Evolutionary conservation across 35 echinoderm and acorn worm genomes (phyloP).

Genomic region (Anneissia japonica): DNA sequence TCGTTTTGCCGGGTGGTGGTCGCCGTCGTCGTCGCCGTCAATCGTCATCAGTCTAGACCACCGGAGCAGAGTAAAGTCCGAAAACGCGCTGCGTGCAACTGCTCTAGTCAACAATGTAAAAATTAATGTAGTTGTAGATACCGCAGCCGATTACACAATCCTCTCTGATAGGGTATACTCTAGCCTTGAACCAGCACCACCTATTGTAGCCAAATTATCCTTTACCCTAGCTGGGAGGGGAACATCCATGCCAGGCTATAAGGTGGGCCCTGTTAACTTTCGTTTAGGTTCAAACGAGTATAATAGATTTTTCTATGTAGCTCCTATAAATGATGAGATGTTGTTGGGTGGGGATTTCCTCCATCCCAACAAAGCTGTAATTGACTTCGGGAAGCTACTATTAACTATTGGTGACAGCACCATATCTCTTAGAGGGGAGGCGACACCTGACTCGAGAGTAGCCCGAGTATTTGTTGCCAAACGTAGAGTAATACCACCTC

Average conservation of each 20-base stretch:
- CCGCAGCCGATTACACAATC: no score
- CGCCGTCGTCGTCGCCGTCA: no score
- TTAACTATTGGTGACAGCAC: conserved; percentile 5
- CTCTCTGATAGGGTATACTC: no score
- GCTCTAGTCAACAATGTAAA: no score
- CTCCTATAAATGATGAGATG: conserved; percentile 57
- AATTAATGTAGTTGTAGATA: no score
- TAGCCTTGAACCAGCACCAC: conserved; percentile 12
- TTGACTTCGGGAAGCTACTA: conserved; percentile 7
- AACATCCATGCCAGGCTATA: conserved; percentile 15
- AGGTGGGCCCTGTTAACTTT: conserved; percentile 26
- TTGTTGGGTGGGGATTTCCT: conserved; percentile 46
- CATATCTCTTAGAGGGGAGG: conserved; percentile 1
- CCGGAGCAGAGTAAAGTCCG: no score
- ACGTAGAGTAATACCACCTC: conserved; percentile 12
- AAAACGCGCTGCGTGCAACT: no score
- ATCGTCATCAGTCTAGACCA: no score
- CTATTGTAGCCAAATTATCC: not conserved
- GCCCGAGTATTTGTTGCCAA: conserved; percentile 7
- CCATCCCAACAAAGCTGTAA: not conserved
- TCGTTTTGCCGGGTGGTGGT: no score
- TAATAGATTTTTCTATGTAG: conserved; percentile 27
- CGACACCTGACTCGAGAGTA: not conserved
- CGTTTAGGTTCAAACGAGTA: conserved; percentile 1
- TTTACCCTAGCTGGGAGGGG: conserved; percentile 27